Evolutionary conservation across 2,797 vertebrate species (phyloP).

Genomic region (Sparidentex hasta): DNA sequence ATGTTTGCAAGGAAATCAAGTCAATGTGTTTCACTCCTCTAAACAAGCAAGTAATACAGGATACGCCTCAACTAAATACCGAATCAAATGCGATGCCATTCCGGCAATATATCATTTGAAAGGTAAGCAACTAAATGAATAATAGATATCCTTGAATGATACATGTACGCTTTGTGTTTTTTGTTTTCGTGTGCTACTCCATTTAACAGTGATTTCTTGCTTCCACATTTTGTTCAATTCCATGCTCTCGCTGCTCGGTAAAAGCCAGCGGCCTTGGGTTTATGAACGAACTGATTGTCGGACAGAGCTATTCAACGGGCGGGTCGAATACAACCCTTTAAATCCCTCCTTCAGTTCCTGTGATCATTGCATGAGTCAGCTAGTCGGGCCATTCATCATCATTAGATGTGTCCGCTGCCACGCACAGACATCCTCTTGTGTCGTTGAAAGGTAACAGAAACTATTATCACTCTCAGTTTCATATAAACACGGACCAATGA

Average conservation of each 20-base stretch:
- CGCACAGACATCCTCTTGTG: too few relatives aligned
- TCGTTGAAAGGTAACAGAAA: too few relatives aligned
- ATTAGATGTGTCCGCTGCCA: too few relatives aligned
- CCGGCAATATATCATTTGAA: neutral
- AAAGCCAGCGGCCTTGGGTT: neutral
- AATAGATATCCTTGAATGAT: neutral
- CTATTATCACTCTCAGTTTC: too few relatives aligned
- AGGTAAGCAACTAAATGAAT: constrained; percentile 7
- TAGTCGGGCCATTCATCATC: too few relatives aligned
- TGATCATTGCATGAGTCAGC: too few relatives aligned
- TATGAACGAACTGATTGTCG: neutral
- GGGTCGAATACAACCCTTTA: too few relatives aligned
- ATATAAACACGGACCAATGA: too few relatives aligned
- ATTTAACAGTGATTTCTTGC: neutral
- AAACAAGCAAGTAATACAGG: neutral
- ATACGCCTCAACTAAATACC: neutral
- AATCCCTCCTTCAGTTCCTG: too few relatives aligned
- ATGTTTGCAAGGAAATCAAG: neutral
- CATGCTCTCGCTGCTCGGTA: neutral
- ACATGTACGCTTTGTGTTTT: neutral
- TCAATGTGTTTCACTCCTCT: neutral
- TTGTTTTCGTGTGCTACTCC: neutral
- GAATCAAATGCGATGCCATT: neutral
- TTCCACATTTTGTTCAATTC: neutral
- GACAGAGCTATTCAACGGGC: too few relatives aligned